Evolutionary conservation across 2,797 vertebrate species (phyloP).

Genomic region (Chloroceryle inda): DNA sequence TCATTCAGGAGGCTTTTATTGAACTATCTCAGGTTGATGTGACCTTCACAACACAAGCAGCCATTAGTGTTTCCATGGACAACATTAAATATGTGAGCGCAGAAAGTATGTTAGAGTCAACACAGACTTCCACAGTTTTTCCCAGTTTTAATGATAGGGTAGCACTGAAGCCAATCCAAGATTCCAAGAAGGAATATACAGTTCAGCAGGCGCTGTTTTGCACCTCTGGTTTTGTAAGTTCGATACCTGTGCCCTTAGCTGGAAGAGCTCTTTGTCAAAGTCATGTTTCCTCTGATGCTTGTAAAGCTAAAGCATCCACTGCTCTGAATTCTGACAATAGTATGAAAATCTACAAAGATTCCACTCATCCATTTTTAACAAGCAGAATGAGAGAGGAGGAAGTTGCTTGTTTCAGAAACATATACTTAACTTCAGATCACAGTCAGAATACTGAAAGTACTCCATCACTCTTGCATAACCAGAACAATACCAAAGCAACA

Average conservation of each 20-base stretch:
- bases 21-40: slow-evolving; percentile 94
- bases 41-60: slow-evolving; percentile 92
- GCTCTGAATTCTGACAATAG: slow-evolving; percentile 60
- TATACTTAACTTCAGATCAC: slow-evolving; percentile 65
- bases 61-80: slow-evolving; percentile 93
- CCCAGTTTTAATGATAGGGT: slow-evolving; percentile 74
- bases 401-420: slow-evolving; percentile 66
- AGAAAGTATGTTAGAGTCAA: slow-evolving; percentile 80
- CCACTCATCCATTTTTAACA: not conserved
- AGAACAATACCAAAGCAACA: slow-evolving; percentile 12
- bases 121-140: slow-evolving; percentile 82
- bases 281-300: slow-evolving; percentile 77
- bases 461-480: slow-evolving; percentile 20
- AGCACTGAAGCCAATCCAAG: slow-evolving; percentile 64
- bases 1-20: slow-evolving; percentile 98
- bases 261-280: slow-evolving; percentile 88
- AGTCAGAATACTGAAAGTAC: slow-evolving; percentile 16
- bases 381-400: slow-evolving; percentile 63
- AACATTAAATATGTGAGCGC: slow-evolving; percentile 89
- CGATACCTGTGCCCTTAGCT: slow-evolving; percentile 92
- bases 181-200: slow-evolving; percentile 84
- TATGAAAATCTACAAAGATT: slow-evolving; percentile 64
- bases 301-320: slow-evolving; percentile 66
- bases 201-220: slow-evolving; percentile 94
- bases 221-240: slow-evolving; percentile 94